Percentiles rank a stretch among this genome's conserved stretches.
These are phyloP conservation scores for Danionella cerebrum DNA, from an alignment of 2,113 vertebrate species.

Conservation along the genomic window DNA sequence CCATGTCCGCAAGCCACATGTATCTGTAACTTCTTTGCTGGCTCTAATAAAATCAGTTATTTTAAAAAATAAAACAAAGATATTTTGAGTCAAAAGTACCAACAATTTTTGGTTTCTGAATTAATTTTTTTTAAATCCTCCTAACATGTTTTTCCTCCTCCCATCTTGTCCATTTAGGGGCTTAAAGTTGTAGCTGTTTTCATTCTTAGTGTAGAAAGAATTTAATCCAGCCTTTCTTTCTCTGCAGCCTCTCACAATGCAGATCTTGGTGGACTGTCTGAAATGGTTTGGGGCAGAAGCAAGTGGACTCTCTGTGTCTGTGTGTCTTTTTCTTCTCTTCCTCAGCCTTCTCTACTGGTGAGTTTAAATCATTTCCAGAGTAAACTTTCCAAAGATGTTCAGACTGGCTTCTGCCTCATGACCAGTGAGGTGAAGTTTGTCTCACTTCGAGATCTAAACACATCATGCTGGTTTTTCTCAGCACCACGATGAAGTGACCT, in stretches of 20 bases:
- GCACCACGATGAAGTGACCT: neutral
- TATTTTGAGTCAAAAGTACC: no score
- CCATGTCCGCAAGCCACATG: no score
- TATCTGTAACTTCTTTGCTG: no score
- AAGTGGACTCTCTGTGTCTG: constrained; percentile 47
- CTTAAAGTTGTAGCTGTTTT: no score
- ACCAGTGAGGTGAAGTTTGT: neutral
- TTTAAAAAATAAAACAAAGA: no score
- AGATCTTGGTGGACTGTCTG: constrained; percentile 49
- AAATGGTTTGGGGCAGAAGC: constrained; percentile 42
- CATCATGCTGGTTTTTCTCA: neutral
- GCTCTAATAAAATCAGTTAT: no score
- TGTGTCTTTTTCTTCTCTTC: constrained; percentile 62
- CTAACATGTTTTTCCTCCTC: no score
- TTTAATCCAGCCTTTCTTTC: no score
- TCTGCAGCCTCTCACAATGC: constrained; percentile 32
- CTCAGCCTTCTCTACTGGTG: constrained; percentile 78
- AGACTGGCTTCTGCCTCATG: neutral
- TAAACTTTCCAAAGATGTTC: neutral
- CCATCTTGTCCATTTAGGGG: no score
- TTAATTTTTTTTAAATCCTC: no score
- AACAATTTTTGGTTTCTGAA: no score
- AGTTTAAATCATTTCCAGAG: constrained; percentile 46
- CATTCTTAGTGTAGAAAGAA: neutral
- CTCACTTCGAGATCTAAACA: neutral